These are phyloP conservation scores for Boloria euphrosyne DNA, from an alignment of 2,888 invertebrate species.

Conservation along the genomic window DNA sequence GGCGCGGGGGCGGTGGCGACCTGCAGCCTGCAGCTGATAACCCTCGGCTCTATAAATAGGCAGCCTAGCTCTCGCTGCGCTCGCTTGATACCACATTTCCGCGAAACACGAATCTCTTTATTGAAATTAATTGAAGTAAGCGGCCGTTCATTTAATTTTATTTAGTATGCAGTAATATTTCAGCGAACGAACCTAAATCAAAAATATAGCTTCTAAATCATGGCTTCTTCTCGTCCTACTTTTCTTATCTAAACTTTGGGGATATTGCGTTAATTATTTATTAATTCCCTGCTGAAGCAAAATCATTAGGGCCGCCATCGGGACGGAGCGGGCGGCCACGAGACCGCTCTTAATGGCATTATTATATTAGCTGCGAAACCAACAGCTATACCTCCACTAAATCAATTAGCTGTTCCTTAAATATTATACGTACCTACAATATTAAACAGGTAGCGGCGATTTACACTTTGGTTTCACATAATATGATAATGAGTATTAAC, in stretches of 20 bases:
- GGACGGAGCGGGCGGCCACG: background rate
- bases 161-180: conserved; percentile 15
- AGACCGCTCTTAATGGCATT: conserved; percentile 22
- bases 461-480: background rate
- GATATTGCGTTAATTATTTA: conserved; percentile 29
- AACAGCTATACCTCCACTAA: background rate
- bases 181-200: background rate
- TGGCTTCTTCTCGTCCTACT: conserved; percentile 19
- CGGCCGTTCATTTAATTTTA: background rate
- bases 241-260: conserved; percentile 22
- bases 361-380: background rate
- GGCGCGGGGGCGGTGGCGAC: conserved; percentile 3
- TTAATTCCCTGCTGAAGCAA: conserved; percentile 27
- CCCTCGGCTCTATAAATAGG: conserved; percentile 41
- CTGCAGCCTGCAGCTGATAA: conserved; percentile 33
- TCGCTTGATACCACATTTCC: conserved; percentile 26
- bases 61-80: conserved; percentile 35
- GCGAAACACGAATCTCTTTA: conserved; percentile 13
- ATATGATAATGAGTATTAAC: too few relatives aligned
- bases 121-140: conserved; percentile 8
- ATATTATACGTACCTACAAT: background rate
- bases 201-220: conserved; percentile 23
- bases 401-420: background rate
- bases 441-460: background rate
- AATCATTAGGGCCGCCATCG: conserved; percentile 23